Percentiles rank a stretch among this genome's conserved stretches.
Evolutionary conservation across 2,888 invertebrate genomes (phyloP).

Genomic region (Dioctria linearis): DNA sequence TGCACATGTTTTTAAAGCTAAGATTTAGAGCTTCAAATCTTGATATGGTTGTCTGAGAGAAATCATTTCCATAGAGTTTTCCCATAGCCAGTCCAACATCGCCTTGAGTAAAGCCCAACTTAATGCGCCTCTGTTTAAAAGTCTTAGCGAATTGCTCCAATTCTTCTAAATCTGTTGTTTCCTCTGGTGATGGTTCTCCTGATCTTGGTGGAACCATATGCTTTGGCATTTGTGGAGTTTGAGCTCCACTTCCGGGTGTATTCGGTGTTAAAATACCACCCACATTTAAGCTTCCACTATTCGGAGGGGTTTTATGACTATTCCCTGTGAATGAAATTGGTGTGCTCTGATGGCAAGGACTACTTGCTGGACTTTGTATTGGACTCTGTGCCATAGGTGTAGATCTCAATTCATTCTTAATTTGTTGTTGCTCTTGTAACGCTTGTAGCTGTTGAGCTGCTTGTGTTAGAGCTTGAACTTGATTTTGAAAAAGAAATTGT

Average conservation of each 20-base stretch:
- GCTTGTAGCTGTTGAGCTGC: constrained; percentile 89
- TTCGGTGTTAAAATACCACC: constrained; percentile 74
- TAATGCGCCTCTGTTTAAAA: constrained; percentile 97
- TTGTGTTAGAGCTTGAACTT: constrained; percentile 83
- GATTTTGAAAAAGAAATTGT: constrained; percentile 85
- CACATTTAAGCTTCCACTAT: constrained; percentile 69
- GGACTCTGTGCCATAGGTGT: constrained; percentile 62
- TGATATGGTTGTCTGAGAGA: constrained; percentile 98
- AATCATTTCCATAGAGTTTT: constrained; percentile 97
- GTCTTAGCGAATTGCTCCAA: constrained; percentile 98
- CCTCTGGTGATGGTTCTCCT: constrained; percentile 89
- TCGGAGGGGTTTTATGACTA: constrained; percentile 73
- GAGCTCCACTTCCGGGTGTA: constrained; percentile 73
- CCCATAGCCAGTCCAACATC: constrained; percentile 99
- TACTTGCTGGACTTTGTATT: constrained; percentile 68
- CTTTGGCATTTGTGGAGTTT: constrained; percentile 74
- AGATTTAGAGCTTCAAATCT: constrained; percentile 98
- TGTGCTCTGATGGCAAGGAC: constrained; percentile 63
- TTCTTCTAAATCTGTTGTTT: constrained; percentile 97
- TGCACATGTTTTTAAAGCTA: constrained; percentile 99
- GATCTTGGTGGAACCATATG: constrained; percentile 76
- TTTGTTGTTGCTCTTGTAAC: constrained; percentile 79
- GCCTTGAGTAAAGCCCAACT: constrained; percentile 98
- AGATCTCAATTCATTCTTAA: constrained; percentile 69
- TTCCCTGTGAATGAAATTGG: constrained; percentile 64